These are phyloP conservation scores for Hydrophis major DNA, from an alignment of 2,797 vertebrate genomes.

Conservation along the genomic window DNA sequence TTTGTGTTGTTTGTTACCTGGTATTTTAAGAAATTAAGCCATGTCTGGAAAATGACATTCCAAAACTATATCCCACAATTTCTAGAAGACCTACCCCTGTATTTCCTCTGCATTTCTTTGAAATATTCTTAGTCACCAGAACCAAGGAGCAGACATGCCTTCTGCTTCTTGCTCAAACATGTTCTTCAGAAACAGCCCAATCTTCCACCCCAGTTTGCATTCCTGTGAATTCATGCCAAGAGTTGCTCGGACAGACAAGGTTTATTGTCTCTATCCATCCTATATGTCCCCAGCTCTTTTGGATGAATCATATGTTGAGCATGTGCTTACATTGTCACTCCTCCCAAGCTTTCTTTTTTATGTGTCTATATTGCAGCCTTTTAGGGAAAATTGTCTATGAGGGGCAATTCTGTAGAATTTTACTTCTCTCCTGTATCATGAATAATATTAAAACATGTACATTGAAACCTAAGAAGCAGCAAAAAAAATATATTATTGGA, in stretches of 20 bases:
- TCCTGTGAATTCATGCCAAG: conserved; percentile 10
- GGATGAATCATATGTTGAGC: background rate
- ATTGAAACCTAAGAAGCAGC: background rate
- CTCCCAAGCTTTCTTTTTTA: background rate
- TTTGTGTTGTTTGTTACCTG: background rate
- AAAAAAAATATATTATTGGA: background rate
- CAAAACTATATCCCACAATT: background rate
- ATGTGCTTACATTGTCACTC: background rate
- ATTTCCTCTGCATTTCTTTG: conserved; percentile 1
- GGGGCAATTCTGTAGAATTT: conserved; percentile 7
- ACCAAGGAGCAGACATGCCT: conserved; percentile 7
- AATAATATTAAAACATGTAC: background rate
- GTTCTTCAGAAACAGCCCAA: background rate
- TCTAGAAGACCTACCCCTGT: background rate
- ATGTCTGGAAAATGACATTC: background rate
- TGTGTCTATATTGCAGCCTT: background rate
- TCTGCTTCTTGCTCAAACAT: background rate
- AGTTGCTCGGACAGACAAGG: background rate
- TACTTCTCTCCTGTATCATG: background rate
- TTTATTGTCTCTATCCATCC: background rate
- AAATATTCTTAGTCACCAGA: conserved; percentile 12
- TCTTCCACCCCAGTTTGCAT: background rate
- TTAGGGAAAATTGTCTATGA: background rate
- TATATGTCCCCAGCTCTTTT: conserved; percentile 2
- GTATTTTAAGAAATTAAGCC: background rate